Conservation (phyloP, 1,140 invertebrate species). For the Ylistrum balloti region DNA sequence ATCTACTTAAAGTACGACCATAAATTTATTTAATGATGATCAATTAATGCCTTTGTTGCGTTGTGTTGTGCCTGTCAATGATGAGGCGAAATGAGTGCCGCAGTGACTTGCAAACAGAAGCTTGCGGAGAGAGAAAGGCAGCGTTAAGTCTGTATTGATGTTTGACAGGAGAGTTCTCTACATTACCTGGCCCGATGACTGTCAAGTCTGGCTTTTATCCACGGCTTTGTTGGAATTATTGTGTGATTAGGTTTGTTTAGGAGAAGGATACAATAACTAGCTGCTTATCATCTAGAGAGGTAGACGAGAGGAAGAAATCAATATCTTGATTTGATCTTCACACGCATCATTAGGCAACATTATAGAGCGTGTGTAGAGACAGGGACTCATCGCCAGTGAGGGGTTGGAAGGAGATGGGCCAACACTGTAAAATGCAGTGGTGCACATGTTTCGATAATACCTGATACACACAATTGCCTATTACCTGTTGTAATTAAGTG, state of each 20-base stretch:
- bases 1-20: constrained; percentile 31
- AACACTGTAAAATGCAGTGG: constrained; percentile 4
- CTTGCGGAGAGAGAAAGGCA: constrained; percentile 11
- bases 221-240: constrained; percentile 7
- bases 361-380: not conserved
- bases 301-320: not conserved
- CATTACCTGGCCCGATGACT: constrained; percentile 1
- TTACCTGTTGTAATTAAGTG: constrained; percentile 39
- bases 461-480: not conserved
- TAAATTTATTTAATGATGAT: constrained; percentile 36
- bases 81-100: not conserved
- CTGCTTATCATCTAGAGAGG: constrained; percentile 26
- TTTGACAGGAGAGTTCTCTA: not conserved
- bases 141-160: not conserved
- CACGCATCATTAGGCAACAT: constrained; percentile 22
- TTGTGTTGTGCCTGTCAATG: not conserved
- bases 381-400: not conserved
- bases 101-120: not conserved
- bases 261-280: constrained; percentile 38
- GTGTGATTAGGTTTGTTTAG: constrained; percentile 39
- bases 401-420: constrained; percentile 4
- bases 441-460: not conserved
- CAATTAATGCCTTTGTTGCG: constrained; percentile 33
- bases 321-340: constrained; percentile 36
- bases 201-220: not conserved